Evolutionary conservation across 2,888 invertebrate species (phyloP).

Genomic region (Euplexia lucipara): DNA sequence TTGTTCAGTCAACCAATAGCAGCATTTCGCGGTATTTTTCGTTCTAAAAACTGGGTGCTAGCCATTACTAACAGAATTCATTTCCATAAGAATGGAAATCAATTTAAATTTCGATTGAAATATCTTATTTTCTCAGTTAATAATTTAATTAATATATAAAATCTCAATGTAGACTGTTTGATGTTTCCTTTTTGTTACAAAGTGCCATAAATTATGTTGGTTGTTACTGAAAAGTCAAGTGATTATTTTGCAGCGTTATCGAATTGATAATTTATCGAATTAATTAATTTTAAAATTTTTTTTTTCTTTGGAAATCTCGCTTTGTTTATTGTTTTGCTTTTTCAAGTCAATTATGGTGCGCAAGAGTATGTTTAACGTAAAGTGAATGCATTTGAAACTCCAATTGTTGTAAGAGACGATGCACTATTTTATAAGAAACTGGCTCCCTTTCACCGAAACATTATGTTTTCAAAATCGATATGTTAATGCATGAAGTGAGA

Average conservation of each 20-base stretch:
- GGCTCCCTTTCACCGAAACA: too few relatives aligned
- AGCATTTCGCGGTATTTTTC: too few relatives aligned
- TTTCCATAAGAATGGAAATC: conserved; percentile 3
- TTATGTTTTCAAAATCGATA: too few relatives aligned
- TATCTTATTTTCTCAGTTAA: conserved; percentile 13
- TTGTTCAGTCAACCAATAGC: too few relatives aligned
- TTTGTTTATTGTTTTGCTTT: conserved; percentile 70
- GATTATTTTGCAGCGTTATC: conserved; percentile 50
- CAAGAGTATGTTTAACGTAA: conserved; percentile 74
- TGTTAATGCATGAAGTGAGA: too few relatives aligned
- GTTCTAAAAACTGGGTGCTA: neutral
- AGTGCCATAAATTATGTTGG: conserved; percentile 67
- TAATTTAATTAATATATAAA: conserved; percentile 5
- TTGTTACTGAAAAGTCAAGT: conserved; percentile 47
- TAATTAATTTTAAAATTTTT: conserved; percentile 55
- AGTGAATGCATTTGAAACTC: conserved; percentile 69
- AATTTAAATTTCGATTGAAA: conserved; percentile 10
- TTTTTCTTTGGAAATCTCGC: conserved; percentile 56
- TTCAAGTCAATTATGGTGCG: conserved; percentile 90
- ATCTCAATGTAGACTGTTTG: conserved; percentile 13
- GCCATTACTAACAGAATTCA: conserved; percentile 24
- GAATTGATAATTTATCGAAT: conserved; percentile 42
- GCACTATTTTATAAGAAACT: neutral
- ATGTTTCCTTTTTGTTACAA: conserved; percentile 43
- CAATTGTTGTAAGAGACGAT: conserved; percentile 70